phyloP scores from a whole-genome alignment of 2,113 vertebrate species.

The Shinisaurus crocodilurus region DNA sequence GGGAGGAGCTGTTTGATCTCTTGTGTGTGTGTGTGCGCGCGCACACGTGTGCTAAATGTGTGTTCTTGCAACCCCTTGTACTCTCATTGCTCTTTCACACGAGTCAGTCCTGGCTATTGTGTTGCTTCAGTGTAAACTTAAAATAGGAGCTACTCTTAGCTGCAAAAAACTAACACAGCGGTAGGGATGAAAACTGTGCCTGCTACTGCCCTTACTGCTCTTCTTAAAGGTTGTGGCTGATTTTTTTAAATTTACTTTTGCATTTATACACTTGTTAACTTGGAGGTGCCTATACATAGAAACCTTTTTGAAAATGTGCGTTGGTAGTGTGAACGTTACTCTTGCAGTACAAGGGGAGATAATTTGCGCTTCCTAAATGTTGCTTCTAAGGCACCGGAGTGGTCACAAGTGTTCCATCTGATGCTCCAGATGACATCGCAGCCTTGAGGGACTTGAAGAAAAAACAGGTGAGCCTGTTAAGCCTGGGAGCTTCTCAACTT shows the following conservation, averaged over 20 bases:
- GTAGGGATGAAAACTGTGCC: not conserved
- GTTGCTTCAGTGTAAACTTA: not conserved
- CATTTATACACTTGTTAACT: no score
- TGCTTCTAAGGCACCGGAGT: constrained; percentile 89
- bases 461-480: constrained; percentile 84
- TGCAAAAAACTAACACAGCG: not conserved
- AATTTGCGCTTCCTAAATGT: not conserved
- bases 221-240: not conserved
- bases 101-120: not conserved
- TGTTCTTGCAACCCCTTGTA: not conserved
- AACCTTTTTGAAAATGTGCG: not conserved
- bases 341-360: rapidly evolving
- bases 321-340: not conserved
- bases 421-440: constrained; percentile 94
- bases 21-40: no score
- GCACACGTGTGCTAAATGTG: not conserved
- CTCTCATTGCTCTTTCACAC: not conserved
- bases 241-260: not conserved
- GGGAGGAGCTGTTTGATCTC: not conserved
- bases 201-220: not conserved
- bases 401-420: constrained; percentile 97
- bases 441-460: constrained; percentile 96
- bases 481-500: not conserved
- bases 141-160: not conserved
- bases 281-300: not conserved